Base-by-base conservation (phyloP, 1,140 invertebrate species). In the Papilio glaucus region DNA sequence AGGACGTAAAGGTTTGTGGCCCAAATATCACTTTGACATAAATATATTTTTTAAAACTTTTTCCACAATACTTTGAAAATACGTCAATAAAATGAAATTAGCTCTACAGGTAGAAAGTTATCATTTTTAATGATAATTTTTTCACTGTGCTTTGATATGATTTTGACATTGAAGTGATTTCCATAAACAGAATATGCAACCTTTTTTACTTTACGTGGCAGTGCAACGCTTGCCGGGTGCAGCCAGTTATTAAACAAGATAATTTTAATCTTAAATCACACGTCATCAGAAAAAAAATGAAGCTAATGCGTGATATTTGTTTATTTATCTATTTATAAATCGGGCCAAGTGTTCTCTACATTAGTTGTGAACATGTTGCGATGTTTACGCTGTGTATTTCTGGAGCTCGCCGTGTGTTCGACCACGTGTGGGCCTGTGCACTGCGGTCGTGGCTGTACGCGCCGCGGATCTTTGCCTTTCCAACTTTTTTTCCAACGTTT, bases 371-470 rank as follows among this genome's bases (percentile, higher is more conserved):
- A 91, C 88, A 89, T 86, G 85, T 86, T 87, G 86, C 81, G 77
- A 73, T 92, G 90, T 92, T 92, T 92, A 92, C 85, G 71, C 81
- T 84, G 85, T 74, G 79, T 92, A 92, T 92, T 92, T 92, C 88
- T 90, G 90, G 86, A 84, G 81, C 84, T 77, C 71, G 75, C 84
- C 84, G 83, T 85, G 88, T 86, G 86, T 87, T 77, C 80, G 74
- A 74, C 86, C 88, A 90, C 87, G 88, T 90, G 90, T 85, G 88
- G 85, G 80, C 21, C 57, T 53, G n/a, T n/a, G 33, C 61, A 29
- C 61, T 63, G 61, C 61, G 33, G 33, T 65, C 37, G 37, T 68
- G 65, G 41, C 41, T 45, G 65, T 45, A 33, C 63, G 65, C 65
- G 65, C 21, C 39, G 24, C 21, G 24, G 65, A 45, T 68, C 65